Percentiles rank a stretch among this genome's conserved stretches.
These are phyloP conservation scores for Isaurus tuberculatus DNA, from an alignment of 92 coral and sea anemone species.

Conservation along the genomic window DNA sequence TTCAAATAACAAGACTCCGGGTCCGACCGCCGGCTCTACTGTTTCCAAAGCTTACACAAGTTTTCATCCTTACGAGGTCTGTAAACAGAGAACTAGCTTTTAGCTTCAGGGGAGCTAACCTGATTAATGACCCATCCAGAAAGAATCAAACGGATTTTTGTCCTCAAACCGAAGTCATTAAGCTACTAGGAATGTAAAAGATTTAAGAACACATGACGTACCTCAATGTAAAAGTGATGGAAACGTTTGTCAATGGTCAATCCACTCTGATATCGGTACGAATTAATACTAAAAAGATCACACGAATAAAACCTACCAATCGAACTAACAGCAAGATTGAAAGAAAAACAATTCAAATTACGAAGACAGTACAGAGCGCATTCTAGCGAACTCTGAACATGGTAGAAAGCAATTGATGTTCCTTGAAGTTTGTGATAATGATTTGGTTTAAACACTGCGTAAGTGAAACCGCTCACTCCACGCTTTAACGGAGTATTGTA, in stretches of 20 bases:
- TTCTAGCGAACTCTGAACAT: background rate
- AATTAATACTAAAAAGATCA: background rate
- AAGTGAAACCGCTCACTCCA: background rate
- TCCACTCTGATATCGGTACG: background rate
- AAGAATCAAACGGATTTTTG: too few species aligned
- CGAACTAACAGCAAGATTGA: background rate
- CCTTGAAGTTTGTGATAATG: background rate
- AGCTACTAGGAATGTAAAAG: too few species aligned
- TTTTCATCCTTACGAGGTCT: too few species aligned
- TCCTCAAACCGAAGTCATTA: too few species aligned
- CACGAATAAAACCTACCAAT: background rate
- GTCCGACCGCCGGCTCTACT: too few species aligned
- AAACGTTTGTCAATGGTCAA: background rate
- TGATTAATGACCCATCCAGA: too few species aligned
- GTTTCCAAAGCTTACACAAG: too few species aligned
- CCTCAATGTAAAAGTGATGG: background rate
- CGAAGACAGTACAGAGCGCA: background rate
- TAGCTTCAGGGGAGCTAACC: too few species aligned
- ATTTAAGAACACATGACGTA: too few species aligned
- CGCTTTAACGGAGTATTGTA: too few species aligned
- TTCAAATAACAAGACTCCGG: too few species aligned
- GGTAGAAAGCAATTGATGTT: background rate
- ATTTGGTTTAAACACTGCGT: background rate
- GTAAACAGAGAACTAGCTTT: too few species aligned
- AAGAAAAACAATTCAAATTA: background rate